Percentiles rank a stretch among this genome's conserved stretches.
Conservation (phyloP, 2,797 vertebrate species). For the Anguilla marmorata region DNA sequence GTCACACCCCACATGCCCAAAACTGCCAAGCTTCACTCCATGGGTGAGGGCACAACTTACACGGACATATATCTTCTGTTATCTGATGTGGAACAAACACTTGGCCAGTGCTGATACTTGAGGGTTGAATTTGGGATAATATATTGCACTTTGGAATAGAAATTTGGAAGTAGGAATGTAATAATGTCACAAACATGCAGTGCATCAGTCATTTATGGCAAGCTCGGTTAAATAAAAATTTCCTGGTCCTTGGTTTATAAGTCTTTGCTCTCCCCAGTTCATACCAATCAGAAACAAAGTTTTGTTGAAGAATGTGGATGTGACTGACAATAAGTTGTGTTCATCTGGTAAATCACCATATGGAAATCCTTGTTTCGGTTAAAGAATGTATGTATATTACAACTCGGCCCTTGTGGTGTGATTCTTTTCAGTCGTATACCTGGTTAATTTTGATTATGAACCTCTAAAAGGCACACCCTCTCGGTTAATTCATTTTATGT, state of each 20-base stretch:
- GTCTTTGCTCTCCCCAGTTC: too few species aligned
- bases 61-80: constrained; percentile 11
- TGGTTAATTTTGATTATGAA: neutral
- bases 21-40: constrained; percentile 34
- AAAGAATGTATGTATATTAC: constrained; percentile 30
- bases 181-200: neutral
- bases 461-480: neutral
- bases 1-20: constrained; percentile 49
- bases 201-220: neutral
- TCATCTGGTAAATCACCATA: neutral
- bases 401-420: neutral
- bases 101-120: neutral
- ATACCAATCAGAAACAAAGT: neutral
- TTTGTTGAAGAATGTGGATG: neutral
- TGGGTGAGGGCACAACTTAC: constrained; percentile 51
- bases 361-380: constrained; percentile 5
- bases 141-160: neutral
- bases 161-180: neutral
- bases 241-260: too few species aligned
- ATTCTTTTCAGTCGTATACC: neutral
- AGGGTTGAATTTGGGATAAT: neutral
- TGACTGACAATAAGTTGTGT: neutral
- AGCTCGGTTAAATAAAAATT: neutral
- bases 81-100: neutral
- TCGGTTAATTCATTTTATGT: constrained; percentile 24